These are phyloP conservation scores for Carposina sasakii DNA, from an alignment of 1,140 invertebrate species.

Conservation along the genomic window DNA sequence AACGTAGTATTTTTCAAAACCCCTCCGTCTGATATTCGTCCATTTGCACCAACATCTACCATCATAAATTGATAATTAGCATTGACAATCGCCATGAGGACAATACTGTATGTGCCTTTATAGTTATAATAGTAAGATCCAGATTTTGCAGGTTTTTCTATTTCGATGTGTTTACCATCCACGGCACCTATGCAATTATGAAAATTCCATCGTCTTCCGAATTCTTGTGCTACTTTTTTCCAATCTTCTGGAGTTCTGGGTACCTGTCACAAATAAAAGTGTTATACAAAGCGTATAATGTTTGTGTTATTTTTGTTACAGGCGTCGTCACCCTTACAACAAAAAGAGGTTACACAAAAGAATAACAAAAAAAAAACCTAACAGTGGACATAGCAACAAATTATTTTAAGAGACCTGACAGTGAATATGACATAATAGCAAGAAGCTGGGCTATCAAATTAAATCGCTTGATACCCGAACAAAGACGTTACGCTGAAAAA, in stretches of 20 bases:
- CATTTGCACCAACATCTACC: background rate
- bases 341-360: too few species aligned
- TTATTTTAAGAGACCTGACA: background rate
- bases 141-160: slow-evolving; percentile 25
- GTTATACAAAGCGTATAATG: too few species aligned
- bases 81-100: background rate
- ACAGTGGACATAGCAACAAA: background rate
- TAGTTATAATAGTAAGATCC: slow-evolving; percentile 51
- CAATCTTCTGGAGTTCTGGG: background rate
- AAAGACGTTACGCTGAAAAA: background rate
- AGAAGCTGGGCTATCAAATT: background rate
- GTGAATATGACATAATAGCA: background rate
- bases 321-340: too few species aligned
- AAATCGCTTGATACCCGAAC: background rate
- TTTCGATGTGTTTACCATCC: slow-evolving; percentile 49
- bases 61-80: background rate
- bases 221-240: background rate
- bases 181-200: slow-evolving; percentile 36
- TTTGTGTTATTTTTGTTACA: too few species aligned
- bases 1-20: background rate
- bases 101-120: slow-evolving; percentile 13
- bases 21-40: background rate
- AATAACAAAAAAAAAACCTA: background rate
- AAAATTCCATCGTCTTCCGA: slow-evolving; percentile 30
- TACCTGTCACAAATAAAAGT: slow-evolving; percentile 18